A percentile compares a stretch with the other conserved stretches of the same genome.
Conservation (phyloP, 2,797 vertebrate species). For the Dendrocincla tyrannina region DNA sequence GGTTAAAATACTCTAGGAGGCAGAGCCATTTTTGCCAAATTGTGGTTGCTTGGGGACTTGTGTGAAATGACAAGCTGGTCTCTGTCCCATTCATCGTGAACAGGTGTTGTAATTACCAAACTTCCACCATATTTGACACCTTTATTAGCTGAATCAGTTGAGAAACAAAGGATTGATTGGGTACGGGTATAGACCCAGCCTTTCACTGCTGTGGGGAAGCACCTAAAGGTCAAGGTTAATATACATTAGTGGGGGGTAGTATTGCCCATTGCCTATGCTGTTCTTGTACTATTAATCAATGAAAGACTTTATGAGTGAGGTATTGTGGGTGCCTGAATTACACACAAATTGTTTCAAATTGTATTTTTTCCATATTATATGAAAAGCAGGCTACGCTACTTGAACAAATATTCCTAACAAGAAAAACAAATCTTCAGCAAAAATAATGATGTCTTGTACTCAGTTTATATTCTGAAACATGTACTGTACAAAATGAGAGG, state of each 20-base stretch:
- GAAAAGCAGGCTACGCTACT: not conserved
- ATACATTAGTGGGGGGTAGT: conserved; percentile 24
- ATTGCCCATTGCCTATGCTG: conserved; percentile 18
- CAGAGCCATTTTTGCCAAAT: not conserved
- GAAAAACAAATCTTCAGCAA: not conserved
- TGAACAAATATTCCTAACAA: not conserved
- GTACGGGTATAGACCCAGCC: not conserved
- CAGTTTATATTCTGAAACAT: not conserved
- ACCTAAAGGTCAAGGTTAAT: conserved; percentile 65
- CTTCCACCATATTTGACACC: conserved; percentile 34
- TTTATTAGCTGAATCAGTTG: conserved; percentile 49
- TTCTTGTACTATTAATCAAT: conserved; percentile 34
- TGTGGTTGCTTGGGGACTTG: not conserved
- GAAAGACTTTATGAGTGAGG: not conserved
- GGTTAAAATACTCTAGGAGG: not conserved
- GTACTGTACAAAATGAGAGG: not conserved
- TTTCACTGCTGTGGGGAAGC: conserved; percentile 58
- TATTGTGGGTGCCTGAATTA: not conserved
- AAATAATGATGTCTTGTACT: not conserved
- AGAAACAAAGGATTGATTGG: conserved; percentile 52
- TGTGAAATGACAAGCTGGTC: conserved; percentile 34
- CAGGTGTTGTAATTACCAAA: conserved; percentile 55
- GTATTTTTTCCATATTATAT: not conserved
- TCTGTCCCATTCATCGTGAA: not conserved
- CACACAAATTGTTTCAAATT: not conserved